phyloP scores from a whole-genome alignment of 2,888 invertebrate species.

The Ernsta delagoae region DNA sequence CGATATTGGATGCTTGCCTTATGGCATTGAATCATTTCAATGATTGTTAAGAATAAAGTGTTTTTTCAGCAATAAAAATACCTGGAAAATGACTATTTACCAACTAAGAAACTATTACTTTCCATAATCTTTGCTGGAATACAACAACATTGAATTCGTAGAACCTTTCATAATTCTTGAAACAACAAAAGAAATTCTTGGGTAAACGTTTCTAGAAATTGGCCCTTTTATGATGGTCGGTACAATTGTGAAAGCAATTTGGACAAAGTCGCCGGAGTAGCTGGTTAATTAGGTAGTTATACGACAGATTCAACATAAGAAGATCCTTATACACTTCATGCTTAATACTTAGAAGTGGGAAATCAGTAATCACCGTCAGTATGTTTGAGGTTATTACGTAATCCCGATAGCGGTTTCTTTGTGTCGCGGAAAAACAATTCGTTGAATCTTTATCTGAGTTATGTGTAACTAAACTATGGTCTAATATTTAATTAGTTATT shows the following conservation, averaged over 20 bases:
- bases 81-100: not conserved
- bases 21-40: too few species aligned
- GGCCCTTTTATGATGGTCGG: not conserved
- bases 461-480: not conserved
- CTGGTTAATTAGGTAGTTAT: not conserved
- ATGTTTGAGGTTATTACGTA: conserved; percentile 41
- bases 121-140: too few species aligned
- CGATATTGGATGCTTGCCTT: not conserved
- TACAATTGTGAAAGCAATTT: not conserved
- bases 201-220: conserved; percentile 1
- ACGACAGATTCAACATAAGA: not conserved
- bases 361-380: conserved; percentile 14
- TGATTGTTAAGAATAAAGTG: not conserved
- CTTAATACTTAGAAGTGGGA: not conserved
- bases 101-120: not conserved
- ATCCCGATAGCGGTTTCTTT: conserved; percentile 40
- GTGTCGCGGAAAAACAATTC: conserved; percentile 41
- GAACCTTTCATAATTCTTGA: not conserved
- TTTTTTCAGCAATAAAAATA: not conserved
- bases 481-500: not conserved
- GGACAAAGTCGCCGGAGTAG: not conserved
- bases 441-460: conserved; percentile 32
- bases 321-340: not conserved
- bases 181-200: not conserved
- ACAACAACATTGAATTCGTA: not conserved